A percentile compares a stretch with the other conserved stretches of the same genome.
phyloP scores from a whole-genome alignment of 2,888 invertebrate genomes.

The Podabrus alpinus region DNA sequence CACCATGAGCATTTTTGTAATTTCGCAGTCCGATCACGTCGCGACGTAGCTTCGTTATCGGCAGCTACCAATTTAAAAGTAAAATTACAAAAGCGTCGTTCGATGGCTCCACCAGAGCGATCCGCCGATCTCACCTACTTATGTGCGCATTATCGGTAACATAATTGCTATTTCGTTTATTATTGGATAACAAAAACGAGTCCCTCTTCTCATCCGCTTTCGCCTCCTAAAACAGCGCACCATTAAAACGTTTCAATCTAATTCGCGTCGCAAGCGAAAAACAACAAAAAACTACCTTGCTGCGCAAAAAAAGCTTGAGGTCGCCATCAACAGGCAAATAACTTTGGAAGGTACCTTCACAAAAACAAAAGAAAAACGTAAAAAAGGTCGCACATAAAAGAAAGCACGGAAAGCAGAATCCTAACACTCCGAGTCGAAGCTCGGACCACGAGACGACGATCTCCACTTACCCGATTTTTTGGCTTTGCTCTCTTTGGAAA shows the following conservation, averaged over 20 bases:
- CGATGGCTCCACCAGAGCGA: background rate
- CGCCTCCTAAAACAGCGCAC: constrained; percentile 40
- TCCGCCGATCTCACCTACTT: constrained; percentile 42
- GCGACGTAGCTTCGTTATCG: background rate
- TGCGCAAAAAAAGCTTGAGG: constrained; percentile 50
- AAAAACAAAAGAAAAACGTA: constrained; percentile 26
- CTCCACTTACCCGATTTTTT: constrained; percentile 48
- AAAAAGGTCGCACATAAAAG: constrained; percentile 28
- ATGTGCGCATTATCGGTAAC: constrained; percentile 51
- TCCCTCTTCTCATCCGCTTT: constrained; percentile 47
- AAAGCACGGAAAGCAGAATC: background rate
- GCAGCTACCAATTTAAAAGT: background rate
- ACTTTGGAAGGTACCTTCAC: constrained; percentile 51
- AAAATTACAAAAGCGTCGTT: constrained; percentile 5
- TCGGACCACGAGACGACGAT: no score
- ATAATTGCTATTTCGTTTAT: constrained; percentile 48
- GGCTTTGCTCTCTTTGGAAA: constrained; percentile 45
- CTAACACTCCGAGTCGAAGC: no score
- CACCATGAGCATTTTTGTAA: background rate
- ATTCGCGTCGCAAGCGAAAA: constrained; percentile 21
- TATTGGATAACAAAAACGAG: constrained; percentile 33
- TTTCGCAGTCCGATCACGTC: background rate
- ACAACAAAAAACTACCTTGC: constrained; percentile 47
- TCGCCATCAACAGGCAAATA: constrained; percentile 52
- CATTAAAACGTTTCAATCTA: constrained; percentile 6